These are phyloP conservation scores for Pristionchus pacificus DNA, from an alignment of 1,140 invertebrate species.

Conservation along the genomic window DNA sequence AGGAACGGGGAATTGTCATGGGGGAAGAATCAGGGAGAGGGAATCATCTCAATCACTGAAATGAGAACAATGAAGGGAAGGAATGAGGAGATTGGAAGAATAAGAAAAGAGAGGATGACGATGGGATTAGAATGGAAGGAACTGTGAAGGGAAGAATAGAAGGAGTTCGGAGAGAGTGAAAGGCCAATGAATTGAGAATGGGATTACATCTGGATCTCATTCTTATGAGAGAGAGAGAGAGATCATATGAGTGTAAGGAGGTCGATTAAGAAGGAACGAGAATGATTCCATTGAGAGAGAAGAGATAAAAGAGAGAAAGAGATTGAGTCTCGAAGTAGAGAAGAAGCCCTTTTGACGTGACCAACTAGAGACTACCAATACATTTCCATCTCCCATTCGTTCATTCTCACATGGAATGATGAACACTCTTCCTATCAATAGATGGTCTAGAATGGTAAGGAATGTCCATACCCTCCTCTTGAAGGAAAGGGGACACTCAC, in stretches of 20 bases:
- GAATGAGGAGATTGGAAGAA: too few relatives aligned
- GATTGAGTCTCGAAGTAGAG: not conserved
- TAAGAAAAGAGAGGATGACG: not conserved
- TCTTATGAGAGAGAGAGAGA: not conserved
- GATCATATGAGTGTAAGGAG: not conserved
- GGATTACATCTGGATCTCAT: constrained; percentile 2
- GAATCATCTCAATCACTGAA: too few relatives aligned
- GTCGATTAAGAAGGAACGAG: not conserved
- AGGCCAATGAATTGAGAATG: constrained; percentile 16
- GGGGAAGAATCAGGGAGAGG: too few relatives aligned
- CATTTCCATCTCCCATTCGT: not conserved
- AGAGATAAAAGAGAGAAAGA: not conserved
- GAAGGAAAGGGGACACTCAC: not conserved
- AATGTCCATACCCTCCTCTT: constrained; percentile 2
- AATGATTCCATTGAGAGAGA: too few relatives aligned
- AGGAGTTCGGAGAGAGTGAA: not conserved
- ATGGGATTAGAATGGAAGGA: not conserved
- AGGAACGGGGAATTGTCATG: too few relatives aligned
- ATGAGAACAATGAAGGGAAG: too few relatives aligned
- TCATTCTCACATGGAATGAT: not conserved
- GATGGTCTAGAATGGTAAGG: not conserved
- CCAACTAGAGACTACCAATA: not conserved
- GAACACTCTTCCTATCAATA: not conserved
- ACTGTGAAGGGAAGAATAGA: not conserved
- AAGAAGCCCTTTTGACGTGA: not conserved